Evolutionary conservation across 2,888 invertebrate species (phyloP).

Genomic region (Vanessa cardui): DNA sequence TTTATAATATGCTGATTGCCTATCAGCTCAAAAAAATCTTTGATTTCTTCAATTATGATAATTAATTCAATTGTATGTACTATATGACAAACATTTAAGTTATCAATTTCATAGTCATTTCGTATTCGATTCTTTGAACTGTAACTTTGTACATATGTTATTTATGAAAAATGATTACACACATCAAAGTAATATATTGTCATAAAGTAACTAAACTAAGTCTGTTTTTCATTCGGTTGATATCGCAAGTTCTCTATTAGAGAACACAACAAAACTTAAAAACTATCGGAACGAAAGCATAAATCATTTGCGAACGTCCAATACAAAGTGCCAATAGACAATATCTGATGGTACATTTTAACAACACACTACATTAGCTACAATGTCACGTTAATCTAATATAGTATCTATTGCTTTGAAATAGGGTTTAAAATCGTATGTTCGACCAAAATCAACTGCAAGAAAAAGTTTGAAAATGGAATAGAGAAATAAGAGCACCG

Average conservation of each 20-base stretch:
- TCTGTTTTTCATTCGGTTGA: constrained; percentile 19
- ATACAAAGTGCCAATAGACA: constrained; percentile 60
- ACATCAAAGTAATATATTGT: too few relatives aligned
- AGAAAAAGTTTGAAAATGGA: constrained; percentile 47
- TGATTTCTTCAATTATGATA: too few relatives aligned
- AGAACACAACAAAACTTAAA: constrained; percentile 50
- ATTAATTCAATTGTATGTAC: too few relatives aligned
- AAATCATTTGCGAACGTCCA: constrained; percentile 67
- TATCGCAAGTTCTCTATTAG: constrained; percentile 27
- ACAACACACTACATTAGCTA: constrained; percentile 34
- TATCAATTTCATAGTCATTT: too few relatives aligned
- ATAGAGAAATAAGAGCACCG: constrained; percentile 57
- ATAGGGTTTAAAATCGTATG: constrained; percentile 46
- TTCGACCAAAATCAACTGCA: constrained; percentile 24
- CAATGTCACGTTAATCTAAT: background rate
- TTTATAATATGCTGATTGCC: too few relatives aligned
- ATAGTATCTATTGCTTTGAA: background rate
- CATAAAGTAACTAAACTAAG: background rate
- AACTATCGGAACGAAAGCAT: constrained; percentile 59
- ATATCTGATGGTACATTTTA: constrained; percentile 54
- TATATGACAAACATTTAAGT: too few relatives aligned
- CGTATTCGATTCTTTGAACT: too few relatives aligned
- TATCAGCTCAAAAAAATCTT: too few relatives aligned
- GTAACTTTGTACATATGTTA: too few relatives aligned
- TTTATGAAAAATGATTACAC: too few relatives aligned